Percentiles rank a stretch among this genome's conserved stretches.
Conservation (phyloP, 2,113 vertebrate species). For the Pandion haliaetus region DNA sequence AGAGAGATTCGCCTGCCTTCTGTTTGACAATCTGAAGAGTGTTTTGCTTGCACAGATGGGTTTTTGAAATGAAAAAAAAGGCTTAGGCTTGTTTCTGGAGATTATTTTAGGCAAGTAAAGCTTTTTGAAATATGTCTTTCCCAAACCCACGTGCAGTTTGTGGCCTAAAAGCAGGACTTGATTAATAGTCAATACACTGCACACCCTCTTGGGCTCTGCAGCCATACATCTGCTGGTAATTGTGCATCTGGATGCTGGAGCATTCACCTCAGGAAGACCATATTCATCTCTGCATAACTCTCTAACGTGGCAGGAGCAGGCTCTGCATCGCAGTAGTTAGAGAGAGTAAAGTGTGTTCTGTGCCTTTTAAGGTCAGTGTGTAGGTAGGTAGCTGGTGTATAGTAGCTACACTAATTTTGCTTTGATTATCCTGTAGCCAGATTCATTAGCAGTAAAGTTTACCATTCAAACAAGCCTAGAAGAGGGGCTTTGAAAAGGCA, state of each 20-base stretch:
- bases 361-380: fast-evolving
- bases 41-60: conserved; percentile 39
- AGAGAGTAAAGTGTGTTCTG: not conserved
- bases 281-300: not conserved
- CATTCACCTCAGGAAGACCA: not conserved
- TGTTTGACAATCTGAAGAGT: conserved; percentile 42
- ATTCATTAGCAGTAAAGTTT: not conserved
- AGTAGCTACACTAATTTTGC: not conserved
- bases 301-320: not conserved
- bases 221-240: not conserved
- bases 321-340: not conserved
- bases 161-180: conserved; percentile 45
- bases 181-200: conserved; percentile 9
- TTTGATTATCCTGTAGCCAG: not conserved
- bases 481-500: not conserved
- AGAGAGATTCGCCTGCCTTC: conserved; percentile 21
- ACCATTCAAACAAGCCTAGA: no score
- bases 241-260: not conserved
- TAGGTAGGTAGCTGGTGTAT: not conserved
- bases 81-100: not conserved
- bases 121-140: conserved; percentile 34
- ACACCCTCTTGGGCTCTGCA: not conserved
- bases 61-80: not conserved
- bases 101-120: conserved; percentile 33
- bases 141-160: not conserved